Percentiles rank a stretch among this genome's conserved stretches.
Conservation (phyloP, 2,888 invertebrate species). For the Sphecodes monilicornis region DNA sequence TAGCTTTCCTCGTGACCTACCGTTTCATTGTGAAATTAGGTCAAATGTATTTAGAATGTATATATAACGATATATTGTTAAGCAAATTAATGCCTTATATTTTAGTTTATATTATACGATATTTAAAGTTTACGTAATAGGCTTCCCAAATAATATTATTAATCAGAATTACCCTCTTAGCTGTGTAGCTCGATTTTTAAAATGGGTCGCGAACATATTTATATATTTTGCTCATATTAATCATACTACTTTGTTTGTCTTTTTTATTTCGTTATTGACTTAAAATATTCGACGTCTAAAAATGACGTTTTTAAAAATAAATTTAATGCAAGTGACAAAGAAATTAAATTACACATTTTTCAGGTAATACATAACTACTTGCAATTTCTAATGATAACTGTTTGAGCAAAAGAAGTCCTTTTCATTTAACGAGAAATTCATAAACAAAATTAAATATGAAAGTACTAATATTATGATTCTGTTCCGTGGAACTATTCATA, state of each 20-base stretch:
- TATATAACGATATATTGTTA: background rate
- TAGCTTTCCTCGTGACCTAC: constrained; percentile 72
- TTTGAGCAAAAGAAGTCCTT: no score
- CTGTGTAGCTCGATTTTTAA: background rate
- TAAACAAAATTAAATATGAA: no score
- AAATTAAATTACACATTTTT: no score
- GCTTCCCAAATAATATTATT: background rate
- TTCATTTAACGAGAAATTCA: no score
- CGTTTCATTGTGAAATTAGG: constrained; percentile 29
- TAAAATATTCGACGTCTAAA: background rate
- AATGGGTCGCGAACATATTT: background rate
- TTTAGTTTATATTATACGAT: background rate
- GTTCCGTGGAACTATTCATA: no score
- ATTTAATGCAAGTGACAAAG: background rate
- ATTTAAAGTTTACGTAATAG: background rate
- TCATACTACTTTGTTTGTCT: background rate
- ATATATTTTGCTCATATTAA: no score
- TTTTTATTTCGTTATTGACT: background rate
- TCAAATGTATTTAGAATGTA: background rate
- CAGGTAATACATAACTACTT: no score
- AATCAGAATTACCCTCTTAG: background rate
- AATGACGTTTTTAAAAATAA: background rate
- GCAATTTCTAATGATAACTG: no score
- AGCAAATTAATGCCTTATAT: background rate
- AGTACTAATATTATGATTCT: no score